Base-by-base conservation (phyloP, 92 coral and sea anemone species). In the Paramuricea clavata region DNA sequence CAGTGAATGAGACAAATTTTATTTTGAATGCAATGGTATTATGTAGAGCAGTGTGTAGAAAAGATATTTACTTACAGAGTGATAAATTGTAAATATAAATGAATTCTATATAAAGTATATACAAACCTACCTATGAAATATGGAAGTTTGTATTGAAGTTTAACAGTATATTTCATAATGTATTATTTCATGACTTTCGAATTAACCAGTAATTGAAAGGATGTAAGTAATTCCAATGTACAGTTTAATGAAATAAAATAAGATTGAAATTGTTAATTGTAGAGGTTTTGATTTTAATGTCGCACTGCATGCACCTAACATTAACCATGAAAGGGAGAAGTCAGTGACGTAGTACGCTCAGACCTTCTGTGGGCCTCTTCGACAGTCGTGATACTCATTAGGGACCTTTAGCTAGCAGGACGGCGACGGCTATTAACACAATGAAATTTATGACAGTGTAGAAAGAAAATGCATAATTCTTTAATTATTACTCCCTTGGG, bases 41-140 rank as follows among this genome's bases (percentile, higher is more conserved):
- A n/a, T n/a, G n/a, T n/a, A n/a, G n/a, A n/a, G n/a, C n/a, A n/a
- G n/a, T 32, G 76, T 28, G 30, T 39, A 17, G 49, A n/a, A 69
- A 30, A 69, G 32, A 21, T 7, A 17, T 25, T 32, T 41, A 44
- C 41, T 3, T 41, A 13, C 15, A 36, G 78, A 72, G 50, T 41
- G 50, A 44, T 76, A 31, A 19, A 27, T 52, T 76, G 82, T 76
- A 76, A 76, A 76, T 76, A 76, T 25, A 76, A 27, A 76, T 76
- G 52, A 76, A 65, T 65, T 28, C 50, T 76, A 73, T 50, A 76
- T 76, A 76, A 22, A 76, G 12, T 28, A 28, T 30, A 76, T 44
- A 73, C 79, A 73, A 73, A 73, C 59, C 30, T 73, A 50, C 68
- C 30, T 76, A 52, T 76, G 26, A 49, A 52, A 76, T 76, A 76